A percentile compares a stretch with the other conserved stretches of the same genome.
Conservation (phyloP, 1,140 invertebrate species). For the Drosophila nebulosa region DNA sequence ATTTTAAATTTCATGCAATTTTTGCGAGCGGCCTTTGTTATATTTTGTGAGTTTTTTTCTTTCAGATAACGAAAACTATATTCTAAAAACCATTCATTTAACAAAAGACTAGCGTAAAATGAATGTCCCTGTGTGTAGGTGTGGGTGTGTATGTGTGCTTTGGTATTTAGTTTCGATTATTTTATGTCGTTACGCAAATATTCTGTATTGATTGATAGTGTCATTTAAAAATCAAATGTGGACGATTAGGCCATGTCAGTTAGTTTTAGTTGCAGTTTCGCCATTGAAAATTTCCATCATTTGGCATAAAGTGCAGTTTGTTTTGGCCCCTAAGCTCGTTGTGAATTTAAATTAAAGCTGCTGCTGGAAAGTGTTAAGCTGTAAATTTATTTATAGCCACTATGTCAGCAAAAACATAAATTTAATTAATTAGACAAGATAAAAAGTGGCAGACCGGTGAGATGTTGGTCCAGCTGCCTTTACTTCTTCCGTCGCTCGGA, state of each 20-base stretch:
- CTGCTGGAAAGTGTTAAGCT: constrained; percentile 42
- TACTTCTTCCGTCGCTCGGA: background rate
- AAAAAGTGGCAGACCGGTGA: constrained; percentile 31
- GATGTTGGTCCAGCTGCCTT: background rate
- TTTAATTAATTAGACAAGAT: constrained; percentile 76
- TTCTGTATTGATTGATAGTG: constrained; percentile 53
- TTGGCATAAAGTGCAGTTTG: constrained; percentile 18
- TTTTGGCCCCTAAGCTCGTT: constrained; percentile 34
- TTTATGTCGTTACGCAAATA: constrained; percentile 32
- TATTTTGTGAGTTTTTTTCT: constrained; percentile 1
- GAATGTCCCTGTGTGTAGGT: background rate
- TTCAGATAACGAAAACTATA: background rate
- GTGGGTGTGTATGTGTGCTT: constrained; percentile 16
- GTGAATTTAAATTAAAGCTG: constrained; percentile 52
- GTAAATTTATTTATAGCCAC: constrained; percentile 63
- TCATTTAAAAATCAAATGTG: constrained; percentile 73
- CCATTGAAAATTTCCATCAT: constrained; percentile 29
- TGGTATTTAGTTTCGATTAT: constrained; percentile 71
- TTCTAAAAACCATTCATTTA: background rate
- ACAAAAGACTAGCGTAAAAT: background rate
- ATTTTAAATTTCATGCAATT: background rate
- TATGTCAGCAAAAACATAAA: constrained; percentile 68
- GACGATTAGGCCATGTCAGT: constrained; percentile 55
- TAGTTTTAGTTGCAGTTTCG: background rate
- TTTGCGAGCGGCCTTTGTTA: background rate